Evolutionary conservation across 2,888 invertebrate species (phyloP), one percentile per base, ranked within the genome.

Genomic region (Norana najaformis): DNA sequence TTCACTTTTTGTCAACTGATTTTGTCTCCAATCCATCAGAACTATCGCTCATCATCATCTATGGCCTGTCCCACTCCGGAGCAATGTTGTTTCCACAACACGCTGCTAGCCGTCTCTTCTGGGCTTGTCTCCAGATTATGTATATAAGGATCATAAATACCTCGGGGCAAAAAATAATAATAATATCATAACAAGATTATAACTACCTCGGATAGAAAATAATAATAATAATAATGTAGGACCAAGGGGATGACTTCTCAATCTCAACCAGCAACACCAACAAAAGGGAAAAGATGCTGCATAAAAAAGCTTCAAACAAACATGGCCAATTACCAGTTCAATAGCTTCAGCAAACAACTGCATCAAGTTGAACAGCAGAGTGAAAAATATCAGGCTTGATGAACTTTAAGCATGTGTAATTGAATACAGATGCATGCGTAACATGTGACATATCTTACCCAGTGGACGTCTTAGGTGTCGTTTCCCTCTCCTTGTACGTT

Each of bases 401-500:
- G n/a, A 69, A 69, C 69, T 69, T 30, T 41, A 41, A 41, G 41
- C 14, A 69, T n/a, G 8, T 11, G 8, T 69, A 8, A n/a, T n/a
- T 69, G 69, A 69, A 47, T 47, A 47, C 11, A 20, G 18, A 47
- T 47, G 14, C 18, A 18, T 18, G 18, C 47, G 4, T 47, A 47
- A 8, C 47, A n/a, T 18, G 18, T 16, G 30, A 69, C 11, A 20
- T 47, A 47, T 47, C 38, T 41, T 39, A 88, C 88, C 37, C 18
- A 23, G 8, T 88, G 20, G 18, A 88, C 38, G 47, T 39, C 39
- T 34, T 0, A 69, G 53, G n/a, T 82, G 85, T 53, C 38, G 35
- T 69, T 85, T 85, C 35, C 85, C 85, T 90, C 89, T 4, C 39
- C 35, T 34, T 23, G 88, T 69, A 16, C 90, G 88, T 20, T 88